phyloP scores from a whole-genome alignment of 2,888 invertebrate species.

The Pachydiplax longipennis region DNA sequence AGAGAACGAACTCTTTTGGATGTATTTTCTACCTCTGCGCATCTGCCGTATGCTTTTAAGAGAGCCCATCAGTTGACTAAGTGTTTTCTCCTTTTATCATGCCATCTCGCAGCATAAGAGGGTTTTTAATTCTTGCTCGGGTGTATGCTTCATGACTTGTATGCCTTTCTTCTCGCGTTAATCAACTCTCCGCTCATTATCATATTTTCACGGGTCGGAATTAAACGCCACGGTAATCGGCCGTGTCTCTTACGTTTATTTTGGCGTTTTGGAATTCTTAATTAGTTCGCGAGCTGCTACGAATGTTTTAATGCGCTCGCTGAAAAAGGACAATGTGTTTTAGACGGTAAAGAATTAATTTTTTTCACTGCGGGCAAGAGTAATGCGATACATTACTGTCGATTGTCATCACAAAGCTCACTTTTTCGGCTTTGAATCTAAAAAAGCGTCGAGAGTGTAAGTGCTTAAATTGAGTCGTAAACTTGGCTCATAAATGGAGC shows the following conservation, averaged over 20 bases:
- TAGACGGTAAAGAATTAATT: neutral
- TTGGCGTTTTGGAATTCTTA: neutral
- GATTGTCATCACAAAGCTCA: too few relatives aligned
- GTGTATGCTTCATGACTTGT: neutral
- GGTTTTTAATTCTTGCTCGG: neutral
- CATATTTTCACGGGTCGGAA: neutral
- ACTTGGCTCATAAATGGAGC: too few relatives aligned
- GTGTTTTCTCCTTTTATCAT: neutral
- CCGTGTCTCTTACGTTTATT: neutral
- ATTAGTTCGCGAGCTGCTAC: neutral
- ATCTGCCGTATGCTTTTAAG: neutral
- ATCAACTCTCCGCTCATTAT: neutral
- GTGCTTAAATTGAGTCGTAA: too few relatives aligned
- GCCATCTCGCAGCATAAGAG: neutral
- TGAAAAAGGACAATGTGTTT: neutral
- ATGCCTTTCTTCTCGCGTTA: neutral
- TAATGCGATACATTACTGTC: too few relatives aligned
- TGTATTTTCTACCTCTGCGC: neutral
- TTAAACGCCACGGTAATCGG: neutral
- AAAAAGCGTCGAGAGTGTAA: too few relatives aligned
- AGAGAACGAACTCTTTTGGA: neutral
- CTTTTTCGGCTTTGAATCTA: too few relatives aligned
- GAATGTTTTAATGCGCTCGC: neutral
- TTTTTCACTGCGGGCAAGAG: too few relatives aligned
- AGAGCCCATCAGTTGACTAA: neutral